These are phyloP conservation scores for Mallateleia sp. DNA, from an alignment of 2,888 invertebrate genomes.

Conservation along the genomic window DNA sequence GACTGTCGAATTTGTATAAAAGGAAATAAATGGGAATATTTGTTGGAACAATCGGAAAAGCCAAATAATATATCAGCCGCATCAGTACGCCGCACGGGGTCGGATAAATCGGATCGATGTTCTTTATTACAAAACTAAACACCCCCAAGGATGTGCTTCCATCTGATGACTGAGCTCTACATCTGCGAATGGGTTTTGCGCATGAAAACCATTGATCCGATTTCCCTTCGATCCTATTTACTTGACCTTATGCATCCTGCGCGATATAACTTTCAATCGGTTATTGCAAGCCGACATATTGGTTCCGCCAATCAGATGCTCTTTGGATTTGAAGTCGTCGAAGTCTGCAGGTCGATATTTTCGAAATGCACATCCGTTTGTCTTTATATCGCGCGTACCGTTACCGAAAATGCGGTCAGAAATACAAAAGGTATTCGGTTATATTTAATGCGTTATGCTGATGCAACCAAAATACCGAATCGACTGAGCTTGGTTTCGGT, in stretches of 20 bases:
- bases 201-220: constrained; percentile 55
- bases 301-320: constrained; percentile 43
- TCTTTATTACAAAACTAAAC: constrained; percentile 43
- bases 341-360: constrained; percentile 42
- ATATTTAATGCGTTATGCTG: constrained; percentile 9
- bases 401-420: constrained; percentile 20
- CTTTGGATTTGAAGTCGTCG: constrained; percentile 7
- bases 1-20: not conserved
- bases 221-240: constrained; percentile 43
- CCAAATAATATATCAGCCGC: constrained; percentile 29
- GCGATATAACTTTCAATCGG: constrained; percentile 51
- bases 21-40: constrained; percentile 1
- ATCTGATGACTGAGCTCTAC: constrained; percentile 27
- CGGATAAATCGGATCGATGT: constrained; percentile 47
- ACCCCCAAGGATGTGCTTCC: constrained; percentile 33
- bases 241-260: constrained; percentile 27
- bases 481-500: not conserved
- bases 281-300: constrained; percentile 55
- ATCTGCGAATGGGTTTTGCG: constrained; percentile 31
- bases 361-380: constrained; percentile 26
- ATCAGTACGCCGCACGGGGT: constrained; percentile 22
- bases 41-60: constrained; percentile 17
- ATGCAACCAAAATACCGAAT: constrained; percentile 17
- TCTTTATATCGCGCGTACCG: constrained; percentile 31
- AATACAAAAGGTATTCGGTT: constrained; percentile 23